Evolutionary conservation across 2,113 vertebrate species (phyloP).

Genomic region (Chroicocephalus ridibundus): DNA sequence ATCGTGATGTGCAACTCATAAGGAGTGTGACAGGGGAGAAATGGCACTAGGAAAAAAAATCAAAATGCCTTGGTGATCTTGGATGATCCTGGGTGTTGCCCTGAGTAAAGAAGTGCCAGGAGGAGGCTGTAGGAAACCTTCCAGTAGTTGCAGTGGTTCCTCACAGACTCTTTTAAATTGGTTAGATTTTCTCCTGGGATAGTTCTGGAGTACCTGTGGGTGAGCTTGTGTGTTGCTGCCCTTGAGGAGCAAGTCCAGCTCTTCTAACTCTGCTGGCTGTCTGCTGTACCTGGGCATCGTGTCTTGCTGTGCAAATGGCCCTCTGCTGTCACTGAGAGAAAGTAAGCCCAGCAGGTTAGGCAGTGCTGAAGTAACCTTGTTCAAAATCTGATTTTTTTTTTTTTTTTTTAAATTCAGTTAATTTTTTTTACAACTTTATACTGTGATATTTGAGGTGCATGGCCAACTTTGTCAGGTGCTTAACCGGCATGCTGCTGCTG

Average conservation of each 20-base stretch:
- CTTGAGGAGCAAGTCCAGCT: background rate
- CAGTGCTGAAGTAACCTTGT: background rate
- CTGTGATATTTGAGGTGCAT: background rate
- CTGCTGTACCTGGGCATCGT: background rate
- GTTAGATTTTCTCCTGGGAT: background rate
- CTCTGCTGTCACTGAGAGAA: rapidly evolving
- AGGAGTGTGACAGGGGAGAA: background rate
- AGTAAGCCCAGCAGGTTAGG: background rate
- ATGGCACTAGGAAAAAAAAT: background rate
- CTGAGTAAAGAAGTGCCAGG: background rate
- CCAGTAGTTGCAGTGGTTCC: background rate
- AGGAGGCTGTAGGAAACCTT: background rate
- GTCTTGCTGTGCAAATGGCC: rapidly evolving
- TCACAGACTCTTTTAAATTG: background rate
- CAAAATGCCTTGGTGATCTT: background rate
- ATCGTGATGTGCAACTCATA: rapidly evolving
- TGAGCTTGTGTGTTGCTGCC: rapidly evolving
- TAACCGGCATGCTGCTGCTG: rapidly evolving
- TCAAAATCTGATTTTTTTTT: background rate
- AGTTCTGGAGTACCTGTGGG: background rate
- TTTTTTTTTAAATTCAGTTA: background rate
- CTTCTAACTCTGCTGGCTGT: background rate
- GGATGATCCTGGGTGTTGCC: background rate
- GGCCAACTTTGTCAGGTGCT: background rate
- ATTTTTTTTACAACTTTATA: background rate